A percentile compares a stretch with the other conserved stretches of the same genome.
Evolutionary conservation across 53 echinoderm and acorn worm species (phyloP).

Genomic region (Crossaster papposus): DNA sequence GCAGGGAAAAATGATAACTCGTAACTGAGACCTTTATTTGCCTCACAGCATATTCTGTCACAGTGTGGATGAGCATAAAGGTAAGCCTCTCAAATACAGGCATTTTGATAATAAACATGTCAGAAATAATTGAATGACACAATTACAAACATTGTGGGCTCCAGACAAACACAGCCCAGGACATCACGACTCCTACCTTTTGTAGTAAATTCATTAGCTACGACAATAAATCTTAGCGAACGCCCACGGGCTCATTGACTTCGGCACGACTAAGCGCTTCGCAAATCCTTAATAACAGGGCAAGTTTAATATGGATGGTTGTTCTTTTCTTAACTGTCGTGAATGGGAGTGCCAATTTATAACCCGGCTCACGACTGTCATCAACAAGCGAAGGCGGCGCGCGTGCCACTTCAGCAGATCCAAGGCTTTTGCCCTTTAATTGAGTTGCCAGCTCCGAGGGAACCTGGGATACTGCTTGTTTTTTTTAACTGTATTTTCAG

Average conservation of each 20-base stretch:
- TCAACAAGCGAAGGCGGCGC: background rate
- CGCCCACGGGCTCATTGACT: background rate
- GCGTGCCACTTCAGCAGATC: background rate
- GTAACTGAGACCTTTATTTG: no score
- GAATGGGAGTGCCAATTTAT: background rate
- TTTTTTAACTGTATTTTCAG: background rate
- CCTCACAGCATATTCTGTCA: background rate
- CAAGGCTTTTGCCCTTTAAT: background rate
- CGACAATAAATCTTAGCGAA: slow-evolving; percentile 1
- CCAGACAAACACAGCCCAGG: slow-evolving; percentile 1
- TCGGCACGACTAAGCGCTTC: background rate
- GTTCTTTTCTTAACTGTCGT: background rate
- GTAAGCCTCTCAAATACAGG: background rate
- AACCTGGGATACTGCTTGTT: background rate
- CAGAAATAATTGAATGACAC: background rate
- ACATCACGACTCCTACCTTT: slow-evolving; percentile 4
- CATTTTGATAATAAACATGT: background rate
- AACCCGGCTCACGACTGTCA: background rate
- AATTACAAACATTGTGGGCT: background rate
- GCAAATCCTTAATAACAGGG: background rate
- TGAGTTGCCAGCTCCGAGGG: background rate
- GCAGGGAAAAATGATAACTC: no score
- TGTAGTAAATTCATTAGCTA: slow-evolving; percentile 11
- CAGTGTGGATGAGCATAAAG: background rate
- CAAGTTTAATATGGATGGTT: background rate